Evolutionary conservation across 64 coral and sea anemone species (phyloP).

Genomic region (Stichodactyla mertensii): DNA sequence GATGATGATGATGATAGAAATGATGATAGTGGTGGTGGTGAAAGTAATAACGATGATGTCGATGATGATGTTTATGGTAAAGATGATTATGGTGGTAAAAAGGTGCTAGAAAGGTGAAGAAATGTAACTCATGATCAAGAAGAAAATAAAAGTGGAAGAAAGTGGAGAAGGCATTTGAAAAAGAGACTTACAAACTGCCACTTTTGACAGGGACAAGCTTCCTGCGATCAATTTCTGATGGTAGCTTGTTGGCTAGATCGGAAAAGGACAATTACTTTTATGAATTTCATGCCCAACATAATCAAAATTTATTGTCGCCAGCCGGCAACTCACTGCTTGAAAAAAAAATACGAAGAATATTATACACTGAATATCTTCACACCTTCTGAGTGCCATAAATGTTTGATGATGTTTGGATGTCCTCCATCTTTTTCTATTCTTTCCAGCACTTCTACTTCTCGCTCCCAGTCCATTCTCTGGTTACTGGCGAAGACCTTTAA

Average conservation of each 20-base stretch:
- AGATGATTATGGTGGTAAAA: neutral
- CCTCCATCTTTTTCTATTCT: neutral
- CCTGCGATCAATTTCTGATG: neutral
- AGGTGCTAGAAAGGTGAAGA: neutral
- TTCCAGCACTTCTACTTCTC: conserved; percentile 1
- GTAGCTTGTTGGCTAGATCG: neutral
- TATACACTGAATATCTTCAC: neutral
- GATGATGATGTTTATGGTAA: no score
- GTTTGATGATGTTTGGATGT: neutral
- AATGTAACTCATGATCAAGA: no score
- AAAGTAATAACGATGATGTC: no score
- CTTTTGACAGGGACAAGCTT: neutral
- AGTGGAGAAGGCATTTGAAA: neutral
- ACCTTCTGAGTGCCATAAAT: conserved; percentile 16
- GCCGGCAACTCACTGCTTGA: no score
- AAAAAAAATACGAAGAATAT: neutral
- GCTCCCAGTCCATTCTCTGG: conserved; percentile 21
- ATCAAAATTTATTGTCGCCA: no score
- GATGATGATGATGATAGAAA: no score
- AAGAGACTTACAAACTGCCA: neutral
- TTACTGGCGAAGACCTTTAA: conserved; percentile 10
- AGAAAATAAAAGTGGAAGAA: neutral
- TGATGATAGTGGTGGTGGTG: no score
- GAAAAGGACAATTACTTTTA: no score
- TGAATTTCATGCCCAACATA: no score